Conservation (phyloP, 1,140 invertebrate genomes). For the Orius laevigatus region DNA sequence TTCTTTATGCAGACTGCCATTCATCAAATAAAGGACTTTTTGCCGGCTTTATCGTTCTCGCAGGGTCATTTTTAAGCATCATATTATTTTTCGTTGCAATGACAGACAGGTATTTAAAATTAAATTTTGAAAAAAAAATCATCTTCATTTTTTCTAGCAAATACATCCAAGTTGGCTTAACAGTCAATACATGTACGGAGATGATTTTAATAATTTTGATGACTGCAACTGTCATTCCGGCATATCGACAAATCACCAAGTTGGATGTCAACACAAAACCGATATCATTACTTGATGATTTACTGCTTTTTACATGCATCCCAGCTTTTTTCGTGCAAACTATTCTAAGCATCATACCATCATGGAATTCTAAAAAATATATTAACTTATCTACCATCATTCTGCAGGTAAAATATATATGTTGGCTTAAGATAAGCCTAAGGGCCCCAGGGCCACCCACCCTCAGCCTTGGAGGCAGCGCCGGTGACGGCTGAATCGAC, state of each 20-base stretch:
- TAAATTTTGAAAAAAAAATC: slow-evolving; percentile 1
- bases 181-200: slow-evolving; percentile 31
- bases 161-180: slow-evolving; percentile 28
- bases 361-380: slow-evolving; percentile 33
- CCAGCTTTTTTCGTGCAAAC: slow-evolving; percentile 55
- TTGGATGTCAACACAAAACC: slow-evolving; percentile 46
- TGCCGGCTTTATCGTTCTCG: slow-evolving; percentile 43
- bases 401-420: slow-evolving; percentile 37
- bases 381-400: slow-evolving; percentile 32
- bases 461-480: no score
- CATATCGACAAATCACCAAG: slow-evolving; percentile 38
- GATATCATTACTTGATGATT: slow-evolving; percentile 49
- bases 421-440: no score
- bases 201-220: slow-evolving; percentile 33
- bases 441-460: no score
- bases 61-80: slow-evolving; percentile 42
- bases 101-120: slow-evolving; percentile 29
- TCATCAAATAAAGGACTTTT: slow-evolving; percentile 53
- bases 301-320: slow-evolving; percentile 49
- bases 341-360: slow-evolving; percentile 44
- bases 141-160: slow-evolving; percentile 23
- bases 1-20: slow-evolving; percentile 53
- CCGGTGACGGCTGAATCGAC: no score
- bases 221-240: slow-evolving; percentile 34
- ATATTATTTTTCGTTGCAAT: slow-evolving; percentile 51